Evolutionary conservation across 2,888 invertebrate species (phyloP).

Genomic region (Pristionchus maxplancki): DNA sequence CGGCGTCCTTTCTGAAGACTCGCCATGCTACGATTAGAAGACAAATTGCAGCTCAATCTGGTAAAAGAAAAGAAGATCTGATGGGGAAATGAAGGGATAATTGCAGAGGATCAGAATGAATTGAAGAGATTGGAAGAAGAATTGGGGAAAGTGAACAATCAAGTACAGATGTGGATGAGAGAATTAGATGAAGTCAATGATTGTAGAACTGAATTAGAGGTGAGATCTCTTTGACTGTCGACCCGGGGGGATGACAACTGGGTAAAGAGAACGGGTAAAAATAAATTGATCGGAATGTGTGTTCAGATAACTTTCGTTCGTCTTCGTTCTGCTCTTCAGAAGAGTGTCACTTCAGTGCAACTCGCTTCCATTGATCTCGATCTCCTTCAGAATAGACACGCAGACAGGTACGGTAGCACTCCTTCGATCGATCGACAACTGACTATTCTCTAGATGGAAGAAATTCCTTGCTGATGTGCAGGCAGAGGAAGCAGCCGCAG

Average conservation of each 20-base stretch:
- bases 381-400: slow-evolving; percentile 68
- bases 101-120: slow-evolving; percentile 36
- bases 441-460: slow-evolving; percentile 60
- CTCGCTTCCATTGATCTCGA: slow-evolving; percentile 74
- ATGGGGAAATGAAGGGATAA: neutral
- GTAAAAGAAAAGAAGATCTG: slow-evolving; percentile 48
- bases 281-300: too few relatives aligned
- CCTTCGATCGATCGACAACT: neutral
- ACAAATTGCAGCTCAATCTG: slow-evolving; percentile 60
- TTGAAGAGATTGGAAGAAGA: slow-evolving; percentile 46
- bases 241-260: too few relatives aligned
- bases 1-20: slow-evolving; percentile 67
- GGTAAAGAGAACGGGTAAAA: too few relatives aligned
- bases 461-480: slow-evolving; percentile 57
- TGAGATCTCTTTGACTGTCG: too few relatives aligned
- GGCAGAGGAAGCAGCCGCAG: slow-evolving; percentile 46
- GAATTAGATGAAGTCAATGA: slow-evolving; percentile 74
- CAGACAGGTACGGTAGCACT: slow-evolving; percentile 56
- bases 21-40: slow-evolving; percentile 69
- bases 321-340: slow-evolving; percentile 70
- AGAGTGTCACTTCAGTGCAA: slow-evolving; percentile 72
- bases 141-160: slow-evolving; percentile 53
- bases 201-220: slow-evolving; percentile 70
- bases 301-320: slow-evolving; percentile 69
- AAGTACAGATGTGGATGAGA: slow-evolving; percentile 72